Evolutionary conservation across 2,888 invertebrate genomes (phyloP), one percentile per base, ranked within the genome.

Genomic region (Diaperis boleti): DNA sequence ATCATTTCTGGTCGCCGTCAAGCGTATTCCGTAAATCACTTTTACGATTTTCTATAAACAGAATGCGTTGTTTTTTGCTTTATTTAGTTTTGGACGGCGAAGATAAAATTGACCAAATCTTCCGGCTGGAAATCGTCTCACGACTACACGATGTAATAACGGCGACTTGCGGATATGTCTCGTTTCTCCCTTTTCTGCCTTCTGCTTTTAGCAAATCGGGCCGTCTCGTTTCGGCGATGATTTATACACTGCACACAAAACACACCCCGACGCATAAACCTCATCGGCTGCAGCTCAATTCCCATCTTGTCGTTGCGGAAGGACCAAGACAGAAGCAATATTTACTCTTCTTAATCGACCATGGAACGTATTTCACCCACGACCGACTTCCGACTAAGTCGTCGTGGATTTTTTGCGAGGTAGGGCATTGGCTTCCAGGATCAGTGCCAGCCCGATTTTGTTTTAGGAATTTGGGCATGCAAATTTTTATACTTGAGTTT

Each of bases 311-410:
- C 45, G 22, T 39, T 47, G 22, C 29, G 18, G 14, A 47, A 50
- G 37, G 39, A 7, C 55, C 14, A 10, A 17, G 31, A 41, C 18
- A 31, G 39, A 52, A 44, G 60, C 37, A 50, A 69, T 66, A 64
- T 63, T 64, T 65, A 67, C 56, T 64, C 56, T 64, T 59, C 64
- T 72, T 74, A 77, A 76, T 76, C 75, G 75, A 75, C 67, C 76
- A 69, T 74, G 69, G 69, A 75, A 74, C 74, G 74, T 76, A 74
- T 76, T 76, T 76, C 74, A 74, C 75, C 75, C 68, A 66, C 54
- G 63, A 59, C 57, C 50, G 37, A 68, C 54, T 69, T 71, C 73
- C 72, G 67, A 47, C 57, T 56, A 49, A 54, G 64, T 60, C 60
- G 61, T 49, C 60, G 60, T 55, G 11, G 29, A 59, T 64, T 45